Conservation (phyloP, 2,113 vertebrate species). For the Pelecanoides urinatrix region DNA sequence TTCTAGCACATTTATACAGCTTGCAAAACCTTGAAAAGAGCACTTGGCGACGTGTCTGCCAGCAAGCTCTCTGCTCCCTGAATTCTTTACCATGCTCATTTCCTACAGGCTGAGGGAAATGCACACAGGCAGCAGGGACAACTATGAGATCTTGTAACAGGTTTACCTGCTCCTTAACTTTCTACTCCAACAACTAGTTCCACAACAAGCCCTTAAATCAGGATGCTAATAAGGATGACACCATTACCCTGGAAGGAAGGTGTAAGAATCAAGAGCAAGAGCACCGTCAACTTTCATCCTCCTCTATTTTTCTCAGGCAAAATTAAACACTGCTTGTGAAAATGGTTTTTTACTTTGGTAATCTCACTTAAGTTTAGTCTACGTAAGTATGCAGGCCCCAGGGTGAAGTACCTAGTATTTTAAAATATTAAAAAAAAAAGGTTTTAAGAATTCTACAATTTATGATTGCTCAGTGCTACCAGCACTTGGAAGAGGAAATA, state of each 20-base stretch:
- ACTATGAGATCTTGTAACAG: background rate
- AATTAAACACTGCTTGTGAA: background rate
- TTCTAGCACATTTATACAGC: background rate
- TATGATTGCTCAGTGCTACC: background rate
- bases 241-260: background rate
- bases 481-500: background rate
- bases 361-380: background rate
- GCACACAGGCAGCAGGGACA: background rate
- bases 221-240: background rate
- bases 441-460: background rate
- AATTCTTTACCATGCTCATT: too few species aligned
- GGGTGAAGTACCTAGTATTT: background rate
- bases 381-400: background rate
- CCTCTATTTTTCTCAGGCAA: background rate
- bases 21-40: background rate
- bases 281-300: background rate
- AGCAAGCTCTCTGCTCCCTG: background rate
- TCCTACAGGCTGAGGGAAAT: rapidly evolving
- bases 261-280: background rate
- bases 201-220: background rate
- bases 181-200: background rate
- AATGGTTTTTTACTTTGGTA: background rate
- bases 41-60: background rate
- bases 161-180: background rate
- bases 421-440: background rate